Percentiles rank a stretch among this genome's conserved stretches.
Conservation (phyloP, 2,797 vertebrate genomes). For the Mormyrops attenuatus region DNA sequence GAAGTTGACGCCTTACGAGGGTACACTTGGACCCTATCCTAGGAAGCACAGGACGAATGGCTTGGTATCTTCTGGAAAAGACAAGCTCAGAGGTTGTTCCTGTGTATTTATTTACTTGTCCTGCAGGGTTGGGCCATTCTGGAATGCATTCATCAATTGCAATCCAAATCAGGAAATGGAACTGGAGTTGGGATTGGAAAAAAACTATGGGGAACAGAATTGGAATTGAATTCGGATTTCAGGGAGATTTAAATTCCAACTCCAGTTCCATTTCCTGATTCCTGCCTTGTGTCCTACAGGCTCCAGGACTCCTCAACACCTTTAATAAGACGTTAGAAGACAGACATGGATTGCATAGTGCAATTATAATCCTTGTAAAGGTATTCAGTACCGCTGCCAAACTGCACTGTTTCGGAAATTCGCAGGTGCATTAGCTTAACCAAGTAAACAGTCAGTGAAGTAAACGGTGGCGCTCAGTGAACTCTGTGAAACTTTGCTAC, state of each 20-base stretch:
- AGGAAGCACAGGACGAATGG: too few species aligned
- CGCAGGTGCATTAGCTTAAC: neutral
- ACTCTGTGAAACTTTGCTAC: neutral
- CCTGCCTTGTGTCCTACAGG: neutral
- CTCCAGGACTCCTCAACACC: neutral
- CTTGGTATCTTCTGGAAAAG: neutral
- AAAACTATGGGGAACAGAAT: neutral
- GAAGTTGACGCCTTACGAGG: neutral
- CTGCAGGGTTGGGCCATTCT: too few species aligned
- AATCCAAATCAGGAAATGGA: too few species aligned
- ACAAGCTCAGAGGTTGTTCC: neutral
- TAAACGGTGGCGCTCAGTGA: neutral
- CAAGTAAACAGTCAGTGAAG: neutral
- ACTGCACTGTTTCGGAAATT: neutral
- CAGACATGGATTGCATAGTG: neutral
- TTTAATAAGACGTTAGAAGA: neutral
- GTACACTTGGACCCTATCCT: neutral
- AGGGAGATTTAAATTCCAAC: neutral
- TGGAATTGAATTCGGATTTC: neutral
- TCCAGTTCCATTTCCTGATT: neutral
- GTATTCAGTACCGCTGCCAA: neutral
- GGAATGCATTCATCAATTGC: too few species aligned
- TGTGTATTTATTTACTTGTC: too few species aligned
- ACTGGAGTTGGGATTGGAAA: neutral
- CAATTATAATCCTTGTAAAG: neutral